A percentile compares a stretch with the other conserved stretches of the same genome.
These are phyloP conservation scores for Cephalopterus ornatus DNA, from an alignment of 2,113 vertebrate species.

Conservation along the genomic window DNA sequence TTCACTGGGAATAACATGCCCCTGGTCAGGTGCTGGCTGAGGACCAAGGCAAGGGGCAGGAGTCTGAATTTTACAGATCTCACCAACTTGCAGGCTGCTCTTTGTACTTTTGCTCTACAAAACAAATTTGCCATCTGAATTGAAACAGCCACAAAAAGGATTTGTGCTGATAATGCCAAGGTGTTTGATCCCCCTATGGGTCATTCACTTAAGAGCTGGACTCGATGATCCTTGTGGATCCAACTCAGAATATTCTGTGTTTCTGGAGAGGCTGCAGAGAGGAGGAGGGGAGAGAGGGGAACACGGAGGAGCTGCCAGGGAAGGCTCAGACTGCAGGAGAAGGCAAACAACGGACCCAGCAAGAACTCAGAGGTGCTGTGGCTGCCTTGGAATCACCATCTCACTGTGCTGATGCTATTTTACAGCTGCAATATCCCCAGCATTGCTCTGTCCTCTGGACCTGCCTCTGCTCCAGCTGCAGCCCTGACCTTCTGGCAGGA, in stretches of 20 bases:
- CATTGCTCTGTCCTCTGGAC: background rate
- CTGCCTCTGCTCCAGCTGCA: background rate
- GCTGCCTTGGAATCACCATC: background rate
- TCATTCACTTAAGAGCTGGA: background rate
- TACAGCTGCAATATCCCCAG: background rate
- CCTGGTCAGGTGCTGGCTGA: background rate
- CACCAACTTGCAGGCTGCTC: background rate
- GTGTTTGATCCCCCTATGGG: background rate
- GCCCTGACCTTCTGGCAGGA: background rate
- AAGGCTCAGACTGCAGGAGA: background rate
- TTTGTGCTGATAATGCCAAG: background rate
- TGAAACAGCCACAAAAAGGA: rapidly evolving
- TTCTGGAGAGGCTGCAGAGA: background rate
- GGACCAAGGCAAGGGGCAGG: background rate
- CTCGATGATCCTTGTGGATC: background rate
- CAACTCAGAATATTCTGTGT: background rate
- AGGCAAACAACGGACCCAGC: background rate
- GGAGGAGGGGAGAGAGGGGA: background rate
- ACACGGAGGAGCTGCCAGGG: rapidly evolving
- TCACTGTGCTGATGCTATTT: background rate
- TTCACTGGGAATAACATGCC: rapidly evolving
- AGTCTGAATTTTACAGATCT: background rate
- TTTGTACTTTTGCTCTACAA: background rate
- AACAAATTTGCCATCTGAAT: background rate
- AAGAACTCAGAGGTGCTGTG: background rate